These are phyloP conservation scores for Theodoxus fluviatilis DNA, from an alignment of 2,888 invertebrate species.

Conservation along the genomic window DNA sequence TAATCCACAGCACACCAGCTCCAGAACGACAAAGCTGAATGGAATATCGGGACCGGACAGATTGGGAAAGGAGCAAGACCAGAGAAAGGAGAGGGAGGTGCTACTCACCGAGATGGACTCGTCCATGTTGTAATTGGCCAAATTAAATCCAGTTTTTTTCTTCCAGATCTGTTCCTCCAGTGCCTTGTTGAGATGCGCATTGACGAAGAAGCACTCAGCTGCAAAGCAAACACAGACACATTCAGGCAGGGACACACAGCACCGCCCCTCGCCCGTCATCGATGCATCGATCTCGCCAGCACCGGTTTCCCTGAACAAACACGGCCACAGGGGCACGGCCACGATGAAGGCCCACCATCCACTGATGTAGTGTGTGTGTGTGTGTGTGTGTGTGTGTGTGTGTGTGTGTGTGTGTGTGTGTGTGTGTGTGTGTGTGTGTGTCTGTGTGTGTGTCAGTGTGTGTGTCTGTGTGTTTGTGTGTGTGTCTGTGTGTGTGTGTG, in stretches of 20 bases:
- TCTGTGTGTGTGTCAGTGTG: background rate
- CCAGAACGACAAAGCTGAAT: background rate
- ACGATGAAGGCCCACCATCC: too few relatives aligned
- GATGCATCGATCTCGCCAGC: too few relatives aligned
- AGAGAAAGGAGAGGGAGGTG: too few relatives aligned
- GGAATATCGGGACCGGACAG: too few relatives aligned
- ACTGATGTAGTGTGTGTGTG: conserved; percentile 16
- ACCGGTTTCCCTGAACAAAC: background rate
- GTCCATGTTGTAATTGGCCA: conserved; percentile 57
- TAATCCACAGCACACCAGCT: background rate
- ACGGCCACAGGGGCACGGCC: too few relatives aligned
- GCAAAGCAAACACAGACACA: conserved; percentile 24
- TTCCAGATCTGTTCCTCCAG: conserved; percentile 55
- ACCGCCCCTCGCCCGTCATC: too few relatives aligned
- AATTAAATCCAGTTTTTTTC: conserved; percentile 52
- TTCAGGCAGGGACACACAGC: background rate
- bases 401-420: background rate
- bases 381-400: conserved; percentile 16
- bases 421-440: background rate
- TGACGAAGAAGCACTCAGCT: conserved; percentile 54
- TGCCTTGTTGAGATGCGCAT: conserved; percentile 51
- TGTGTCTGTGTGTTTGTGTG: background rate
- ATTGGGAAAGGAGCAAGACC: too few relatives aligned
- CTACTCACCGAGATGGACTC: conserved; percentile 51
- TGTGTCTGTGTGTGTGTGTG: too few relatives aligned